Conservation (phyloP, 1,140 invertebrate species). For the Scaptomyza montana region DNA sequence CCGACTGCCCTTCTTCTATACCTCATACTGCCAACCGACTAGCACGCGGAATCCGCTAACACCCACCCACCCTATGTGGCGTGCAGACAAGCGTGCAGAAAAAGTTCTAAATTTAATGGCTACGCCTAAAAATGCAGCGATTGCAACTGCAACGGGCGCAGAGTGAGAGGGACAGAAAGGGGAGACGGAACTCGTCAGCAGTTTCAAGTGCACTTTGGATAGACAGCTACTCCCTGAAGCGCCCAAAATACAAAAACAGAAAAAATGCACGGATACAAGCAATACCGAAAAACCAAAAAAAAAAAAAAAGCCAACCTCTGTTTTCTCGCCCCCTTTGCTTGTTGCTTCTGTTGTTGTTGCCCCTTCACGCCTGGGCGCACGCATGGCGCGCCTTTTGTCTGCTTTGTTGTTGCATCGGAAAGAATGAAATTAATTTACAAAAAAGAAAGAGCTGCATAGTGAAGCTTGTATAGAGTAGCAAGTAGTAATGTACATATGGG, state of each 20-base stretch:
- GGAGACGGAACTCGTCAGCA: constrained; percentile 35
- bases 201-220: constrained; percentile 73
- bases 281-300: constrained; percentile 25
- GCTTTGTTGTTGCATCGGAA: constrained; percentile 30
- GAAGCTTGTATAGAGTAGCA: neutral
- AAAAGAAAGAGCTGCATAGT: neutral
- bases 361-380: constrained; percentile 66
- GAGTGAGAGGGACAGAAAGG: neutral
- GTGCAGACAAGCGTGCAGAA: constrained; percentile 78
- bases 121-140: constrained; percentile 80
- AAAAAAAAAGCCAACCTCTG: constrained; percentile 29
- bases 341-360: constrained; percentile 1
- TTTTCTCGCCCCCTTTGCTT: constrained; percentile 10
- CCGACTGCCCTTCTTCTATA: constrained; percentile 38
- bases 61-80: constrained; percentile 30
- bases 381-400: constrained; percentile 73
- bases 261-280: neutral
- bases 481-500: neutral
- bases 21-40: neutral
- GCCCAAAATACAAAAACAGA: constrained; percentile 40
- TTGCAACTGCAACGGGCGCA: constrained; percentile 49
- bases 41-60: neutral
- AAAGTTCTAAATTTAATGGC: constrained; percentile 81
- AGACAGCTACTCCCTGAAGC: constrained; percentile 37
- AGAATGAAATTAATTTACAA: constrained; percentile 16